Base-by-base conservation (phyloP, 1,140 invertebrate species). In the Drosophila truncata region DNA sequence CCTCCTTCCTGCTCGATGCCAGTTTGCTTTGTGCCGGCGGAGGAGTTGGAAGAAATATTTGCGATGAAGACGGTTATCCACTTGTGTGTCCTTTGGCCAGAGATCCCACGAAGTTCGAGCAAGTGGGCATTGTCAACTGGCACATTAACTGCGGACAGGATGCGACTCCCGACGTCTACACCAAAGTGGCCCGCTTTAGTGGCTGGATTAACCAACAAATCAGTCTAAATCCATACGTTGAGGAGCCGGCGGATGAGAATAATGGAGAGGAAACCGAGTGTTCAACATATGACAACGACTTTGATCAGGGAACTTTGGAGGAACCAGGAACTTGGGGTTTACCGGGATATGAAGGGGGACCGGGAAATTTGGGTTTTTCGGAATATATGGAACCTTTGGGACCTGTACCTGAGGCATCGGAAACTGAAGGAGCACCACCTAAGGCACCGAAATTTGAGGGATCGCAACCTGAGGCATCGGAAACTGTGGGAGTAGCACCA, bases 11-110 rank as follows among this genome's bases (percentile, higher is more conserved):
- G 13, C 18, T 35, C 14, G 31, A 35, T 35, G 8, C 0, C 4
- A 54, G 50, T 31, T 31, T 35, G 18, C 16, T 54, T 4, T 54
- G 50, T 54, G 50, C 31, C 18, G 31, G 50, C 31, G 50, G 50
- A 10, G 13, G 31, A 35, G 3, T 23, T 1, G 29, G 29, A 16
- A 35, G 18, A 14, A 16, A 23, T 23, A 3, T 54, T 2, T 54
- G 50, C 13, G 18, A 23, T 0, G 18, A 16, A 0, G 14, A 23
- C 8, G 50, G 50, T 1, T 35, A 23, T 54, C 29, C 50, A 23
- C 14, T 54, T 0, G 8, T 54, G 5, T 54, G 50, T 54, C 50
- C 50, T 4, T 23, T 54, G 31, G 50, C 14, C 18, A 35, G 18
- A 5, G 18, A 33, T 23, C 50, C 31, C 4, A 0, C 31, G 2